Percentiles rank a stretch among this genome's conserved stretches.
Conservation (phyloP, 2,888 invertebrate genomes). For the Pseudoips prasinana region DNA sequence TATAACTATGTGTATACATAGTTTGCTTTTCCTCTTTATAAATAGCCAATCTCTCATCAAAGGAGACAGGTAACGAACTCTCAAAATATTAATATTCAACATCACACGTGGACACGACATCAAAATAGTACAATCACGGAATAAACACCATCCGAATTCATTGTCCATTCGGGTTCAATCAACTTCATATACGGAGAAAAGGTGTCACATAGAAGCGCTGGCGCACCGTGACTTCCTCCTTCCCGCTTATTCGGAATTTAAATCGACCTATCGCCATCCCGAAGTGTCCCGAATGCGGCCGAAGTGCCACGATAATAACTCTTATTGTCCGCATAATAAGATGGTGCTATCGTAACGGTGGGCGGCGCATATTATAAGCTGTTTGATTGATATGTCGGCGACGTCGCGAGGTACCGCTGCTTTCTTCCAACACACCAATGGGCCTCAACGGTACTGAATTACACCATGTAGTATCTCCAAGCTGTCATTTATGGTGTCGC, state of each 20-base stretch:
- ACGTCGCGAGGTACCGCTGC: conserved; percentile 70
- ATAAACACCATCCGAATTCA: conserved; percentile 45
- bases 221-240: conserved; percentile 76
- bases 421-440: conserved; percentile 77
- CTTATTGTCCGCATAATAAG: conserved; percentile 47
- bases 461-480: conserved; percentile 66
- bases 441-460: conserved; percentile 75
- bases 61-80: too few species aligned
- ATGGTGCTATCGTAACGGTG: conserved; percentile 46
- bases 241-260: conserved; percentile 80
- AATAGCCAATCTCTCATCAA: too few species aligned
- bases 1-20: too few species aligned
- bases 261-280: conserved; percentile 74
- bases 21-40: too few species aligned
- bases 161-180: conserved; percentile 59
- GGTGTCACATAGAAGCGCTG: conserved; percentile 74
- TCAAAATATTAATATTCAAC: conserved; percentile 15
- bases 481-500: conserved; percentile 72
- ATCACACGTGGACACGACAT: conserved; percentile 28
- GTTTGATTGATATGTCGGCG: conserved; percentile 76
- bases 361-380: conserved; percentile 64
- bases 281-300: conserved; percentile 36
- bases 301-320: conserved; percentile 40
- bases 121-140: conserved; percentile 39
- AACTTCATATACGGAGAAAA: conserved; percentile 78